A percentile compares a stretch with the other conserved stretches of the same genome.
These are phyloP conservation scores for Anneissia japonica DNA, from an alignment of 35 echinoderm and acorn worm species.

Conservation along the genomic window DNA sequence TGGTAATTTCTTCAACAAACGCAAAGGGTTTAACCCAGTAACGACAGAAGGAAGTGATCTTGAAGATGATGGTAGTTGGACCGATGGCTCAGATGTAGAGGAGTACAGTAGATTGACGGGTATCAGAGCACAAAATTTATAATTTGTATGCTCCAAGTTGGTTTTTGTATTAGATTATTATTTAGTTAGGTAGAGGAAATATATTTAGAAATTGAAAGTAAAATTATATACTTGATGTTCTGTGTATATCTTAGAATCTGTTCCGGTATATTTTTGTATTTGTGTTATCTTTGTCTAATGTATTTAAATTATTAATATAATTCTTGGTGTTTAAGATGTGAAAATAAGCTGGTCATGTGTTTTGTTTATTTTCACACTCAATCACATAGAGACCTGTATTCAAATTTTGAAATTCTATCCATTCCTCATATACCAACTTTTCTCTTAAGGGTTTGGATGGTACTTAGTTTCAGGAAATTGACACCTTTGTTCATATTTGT, in stretches of 20 bases:
- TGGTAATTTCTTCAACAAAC: constrained; percentile 80
- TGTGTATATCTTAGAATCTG: neutral
- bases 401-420: too few species aligned
- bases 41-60: constrained; percentile 85
- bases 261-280: neutral
- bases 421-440: too few species aligned
- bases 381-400: too few species aligned
- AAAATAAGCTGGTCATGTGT: too few species aligned
- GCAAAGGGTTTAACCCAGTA: constrained; percentile 89
- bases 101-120: constrained; percentile 85
- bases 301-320: too few species aligned
- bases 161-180: neutral
- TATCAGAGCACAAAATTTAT: constrained; percentile 91
- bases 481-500: too few species aligned
- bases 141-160: neutral
- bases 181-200: neutral
- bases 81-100: constrained; percentile 85
- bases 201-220: neutral
- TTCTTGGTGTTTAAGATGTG: too few species aligned
- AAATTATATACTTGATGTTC: neutral
- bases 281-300: neutral
- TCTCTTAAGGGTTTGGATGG: too few species aligned
- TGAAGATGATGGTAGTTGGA: constrained; percentile 63
- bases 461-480: too few species aligned
- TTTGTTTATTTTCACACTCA: too few species aligned